Conservation (phyloP, 2,113 vertebrate species). For the Xenopus laevis region DNA sequence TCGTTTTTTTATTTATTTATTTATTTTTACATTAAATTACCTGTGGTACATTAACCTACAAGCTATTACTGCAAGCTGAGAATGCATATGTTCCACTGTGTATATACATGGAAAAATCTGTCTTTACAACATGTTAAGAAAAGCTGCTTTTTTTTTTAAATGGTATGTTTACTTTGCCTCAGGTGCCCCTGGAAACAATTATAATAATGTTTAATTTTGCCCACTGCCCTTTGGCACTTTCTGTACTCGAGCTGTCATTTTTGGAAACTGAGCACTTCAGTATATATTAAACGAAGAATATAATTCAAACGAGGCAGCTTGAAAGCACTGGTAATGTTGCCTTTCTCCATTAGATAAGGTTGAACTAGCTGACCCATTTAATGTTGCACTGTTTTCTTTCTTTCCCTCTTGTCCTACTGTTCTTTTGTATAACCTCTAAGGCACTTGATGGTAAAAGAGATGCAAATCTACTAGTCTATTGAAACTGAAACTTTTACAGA, state of each 20-base stretch:
- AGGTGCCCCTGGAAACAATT: slow-evolving; percentile 17
- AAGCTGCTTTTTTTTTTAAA: background rate
- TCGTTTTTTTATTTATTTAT: no score
- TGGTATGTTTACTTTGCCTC: slow-evolving; percentile 9
- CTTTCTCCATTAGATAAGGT: slow-evolving; percentile 37
- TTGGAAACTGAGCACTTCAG: slow-evolving; percentile 27
- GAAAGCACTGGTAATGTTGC: slow-evolving; percentile 17
- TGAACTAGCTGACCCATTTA: slow-evolving; percentile 33
- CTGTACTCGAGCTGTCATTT: slow-evolving; percentile 37
- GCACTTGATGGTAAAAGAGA: background rate
- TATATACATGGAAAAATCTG: no score
- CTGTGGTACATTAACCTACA: no score
- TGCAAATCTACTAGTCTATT: no score
- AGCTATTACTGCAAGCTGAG: no score
- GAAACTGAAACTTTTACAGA: no score
- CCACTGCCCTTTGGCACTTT: slow-evolving; percentile 20
- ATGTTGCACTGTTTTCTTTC: slow-evolving; percentile 5
- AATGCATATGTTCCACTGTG: no score
- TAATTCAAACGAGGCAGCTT: slow-evolving; percentile 1
- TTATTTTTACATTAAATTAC: no score
- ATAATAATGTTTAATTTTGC: slow-evolving; percentile 24
- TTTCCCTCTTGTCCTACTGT: slow-evolving; percentile 1
- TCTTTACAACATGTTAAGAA: background rate
- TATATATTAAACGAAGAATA: slow-evolving; percentile 27
- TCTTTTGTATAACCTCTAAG: background rate